Conservation (phyloP, 2,113 vertebrate genomes). For the Muscicapa adusta region DNA sequence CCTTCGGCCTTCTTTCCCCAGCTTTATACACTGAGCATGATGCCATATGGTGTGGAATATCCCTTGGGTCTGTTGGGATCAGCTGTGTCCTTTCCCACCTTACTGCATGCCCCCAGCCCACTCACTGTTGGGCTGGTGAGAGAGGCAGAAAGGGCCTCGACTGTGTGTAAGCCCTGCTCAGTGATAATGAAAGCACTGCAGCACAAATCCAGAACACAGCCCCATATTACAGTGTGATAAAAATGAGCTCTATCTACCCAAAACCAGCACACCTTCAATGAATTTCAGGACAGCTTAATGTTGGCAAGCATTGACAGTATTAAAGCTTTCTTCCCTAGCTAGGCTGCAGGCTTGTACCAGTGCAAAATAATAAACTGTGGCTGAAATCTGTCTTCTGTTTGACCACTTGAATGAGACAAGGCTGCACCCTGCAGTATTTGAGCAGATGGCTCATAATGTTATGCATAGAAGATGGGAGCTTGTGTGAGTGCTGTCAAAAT, state of each 20-base stretch:
- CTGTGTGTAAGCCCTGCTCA: neutral
- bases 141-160: neutral
- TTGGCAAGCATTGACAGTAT: fast-evolving
- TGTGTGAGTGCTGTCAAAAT: neutral
- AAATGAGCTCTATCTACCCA: neutral
- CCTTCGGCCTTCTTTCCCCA: neutral
- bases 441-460: neutral
- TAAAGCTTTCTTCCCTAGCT: neutral
- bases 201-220: neutral
- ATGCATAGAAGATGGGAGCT: neutral
- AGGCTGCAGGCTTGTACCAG: neutral
- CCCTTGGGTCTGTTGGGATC: neutral
- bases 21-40: neutral
- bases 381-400: neutral
- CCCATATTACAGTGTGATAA: neutral
- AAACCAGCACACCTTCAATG: neutral
- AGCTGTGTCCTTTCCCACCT: neutral
- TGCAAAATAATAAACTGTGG: neutral
- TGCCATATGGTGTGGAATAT: neutral
- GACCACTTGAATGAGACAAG: neutral
- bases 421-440: neutral
- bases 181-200: neutral
- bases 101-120: neutral
- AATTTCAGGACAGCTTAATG: neutral
- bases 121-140: fast-evolving